phyloP scores from a whole-genome alignment of 2,113 vertebrate species.

The Pleuronectes platessa region DNA sequence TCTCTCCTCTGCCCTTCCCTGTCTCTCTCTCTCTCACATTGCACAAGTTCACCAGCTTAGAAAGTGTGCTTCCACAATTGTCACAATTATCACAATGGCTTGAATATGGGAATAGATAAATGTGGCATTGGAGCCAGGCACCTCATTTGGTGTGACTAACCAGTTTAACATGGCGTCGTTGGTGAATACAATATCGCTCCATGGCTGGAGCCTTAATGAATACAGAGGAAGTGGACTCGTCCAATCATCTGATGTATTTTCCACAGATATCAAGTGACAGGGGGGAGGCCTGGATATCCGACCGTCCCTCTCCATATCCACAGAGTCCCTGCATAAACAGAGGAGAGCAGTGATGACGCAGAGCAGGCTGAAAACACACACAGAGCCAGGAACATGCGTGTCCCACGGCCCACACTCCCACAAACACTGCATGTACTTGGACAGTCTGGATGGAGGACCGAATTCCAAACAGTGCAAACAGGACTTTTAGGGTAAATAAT shows the following conservation, averaged over 20 bases:
- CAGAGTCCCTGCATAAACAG: constrained; percentile 63
- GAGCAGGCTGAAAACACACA: constrained; percentile 45
- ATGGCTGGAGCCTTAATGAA: constrained; percentile 12
- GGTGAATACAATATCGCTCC: constrained; percentile 2
- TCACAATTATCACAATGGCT: constrained; percentile 14
- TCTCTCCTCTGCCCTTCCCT: not conserved
- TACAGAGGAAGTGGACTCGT: constrained; percentile 28
- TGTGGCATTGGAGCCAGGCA: not conserved
- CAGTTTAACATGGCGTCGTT: constrained; percentile 16
- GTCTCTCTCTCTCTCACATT: constrained; percentile 5
- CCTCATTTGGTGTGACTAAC: constrained; percentile 21
- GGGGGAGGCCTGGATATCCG: constrained; percentile 45
- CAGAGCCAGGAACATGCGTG: constrained; percentile 27
- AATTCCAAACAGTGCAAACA: constrained; percentile 29
- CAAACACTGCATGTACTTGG: constrained; percentile 18
- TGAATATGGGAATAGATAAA: constrained; percentile 5
- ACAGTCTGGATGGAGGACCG: not conserved
- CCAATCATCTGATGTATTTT: constrained; percentile 60
- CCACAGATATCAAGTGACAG: constrained; percentile 63
- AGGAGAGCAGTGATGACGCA: constrained; percentile 62
- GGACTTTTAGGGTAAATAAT: constrained; percentile 53
- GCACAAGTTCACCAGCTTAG: not conserved
- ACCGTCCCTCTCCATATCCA: constrained; percentile 39
- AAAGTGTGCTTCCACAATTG: constrained; percentile 7
- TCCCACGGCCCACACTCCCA: constrained; percentile 2